Evolutionary conservation across 2,888 invertebrate genomes (phyloP).

Genomic region (Diaperis boleti): DNA sequence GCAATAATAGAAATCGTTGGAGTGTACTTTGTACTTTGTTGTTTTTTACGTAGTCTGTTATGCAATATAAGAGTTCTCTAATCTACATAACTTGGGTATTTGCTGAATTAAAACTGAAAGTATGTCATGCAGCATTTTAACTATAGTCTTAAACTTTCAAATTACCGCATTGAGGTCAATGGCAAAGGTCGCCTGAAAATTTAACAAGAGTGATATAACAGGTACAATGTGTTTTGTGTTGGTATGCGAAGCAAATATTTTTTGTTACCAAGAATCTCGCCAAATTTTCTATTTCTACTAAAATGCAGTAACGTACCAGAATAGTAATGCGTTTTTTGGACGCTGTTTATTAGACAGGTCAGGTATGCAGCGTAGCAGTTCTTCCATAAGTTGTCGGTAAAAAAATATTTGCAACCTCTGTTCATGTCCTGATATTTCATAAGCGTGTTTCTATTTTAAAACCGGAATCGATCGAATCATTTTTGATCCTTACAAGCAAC

Average conservation of each 20-base stretch:
- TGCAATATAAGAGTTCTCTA: neutral
- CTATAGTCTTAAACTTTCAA: constrained; percentile 46
- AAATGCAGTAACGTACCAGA: too few species aligned
- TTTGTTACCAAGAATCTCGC: neutral
- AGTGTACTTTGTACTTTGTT: constrained; percentile 5
- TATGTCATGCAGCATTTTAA: constrained; percentile 18
- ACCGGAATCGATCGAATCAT: constrained; percentile 16
- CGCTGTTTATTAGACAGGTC: too few species aligned
- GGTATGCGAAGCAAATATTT: neutral
- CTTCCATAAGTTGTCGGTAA: too few species aligned
- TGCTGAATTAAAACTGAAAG: constrained; percentile 13
- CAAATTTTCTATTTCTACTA: too few species aligned
- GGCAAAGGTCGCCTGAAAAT: constrained; percentile 45
- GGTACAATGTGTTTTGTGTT: neutral
- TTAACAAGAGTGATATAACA: constrained; percentile 23
- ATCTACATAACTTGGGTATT: neutral
- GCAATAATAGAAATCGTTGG: constrained; percentile 13
- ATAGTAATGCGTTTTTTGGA: too few species aligned
- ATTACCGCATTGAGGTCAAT: constrained; percentile 51
- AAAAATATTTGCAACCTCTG: too few species aligned
- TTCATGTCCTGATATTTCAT: constrained; percentile 2
- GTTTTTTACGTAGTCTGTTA: neutral
- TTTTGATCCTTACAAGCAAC: constrained; percentile 20
- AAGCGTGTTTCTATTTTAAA: constrained; percentile 12
- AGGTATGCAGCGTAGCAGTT: too few species aligned